Conservation (phyloP, 2,888 invertebrate species). For the Stictocephala bisonia region DNA sequence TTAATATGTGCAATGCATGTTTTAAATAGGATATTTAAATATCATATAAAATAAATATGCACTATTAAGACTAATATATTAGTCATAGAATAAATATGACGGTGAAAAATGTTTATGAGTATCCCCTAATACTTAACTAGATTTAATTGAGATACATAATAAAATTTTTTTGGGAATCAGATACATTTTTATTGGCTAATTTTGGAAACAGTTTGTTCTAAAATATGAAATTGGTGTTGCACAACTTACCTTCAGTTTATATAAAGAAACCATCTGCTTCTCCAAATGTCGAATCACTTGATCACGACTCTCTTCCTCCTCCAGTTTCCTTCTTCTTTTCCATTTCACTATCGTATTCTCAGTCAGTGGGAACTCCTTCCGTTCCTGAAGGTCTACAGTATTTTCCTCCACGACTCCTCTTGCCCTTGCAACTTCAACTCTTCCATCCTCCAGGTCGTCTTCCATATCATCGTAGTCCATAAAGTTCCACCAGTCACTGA, state of each 20-base stretch:
- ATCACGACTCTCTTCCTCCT: not conserved
- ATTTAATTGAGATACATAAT: too few species aligned
- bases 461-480: not conserved
- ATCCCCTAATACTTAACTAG: too few species aligned
- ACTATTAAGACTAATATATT: too few species aligned
- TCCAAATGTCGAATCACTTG: constrained; percentile 2
- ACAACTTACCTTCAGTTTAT: constrained; percentile 20
- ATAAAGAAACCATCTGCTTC: constrained; percentile 21
- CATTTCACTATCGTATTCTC: not conserved
- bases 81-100: too few species aligned
- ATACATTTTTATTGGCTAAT: too few species aligned
- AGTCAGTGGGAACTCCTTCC: not conserved
- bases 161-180: too few species aligned
- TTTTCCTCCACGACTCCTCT: not conserved
- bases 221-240: too few species aligned
- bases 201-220: too few species aligned
- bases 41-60: too few species aligned
- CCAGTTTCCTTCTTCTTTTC: not conserved
- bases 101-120: too few species aligned
- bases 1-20: too few species aligned
- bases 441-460: not conserved
- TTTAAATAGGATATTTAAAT: too few species aligned
- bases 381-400: not conserved
- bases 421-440: not conserved
- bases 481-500: not conserved